Conservation (phyloP, 2,888 invertebrate genomes). For the Drosophila neonasuta region DNA sequence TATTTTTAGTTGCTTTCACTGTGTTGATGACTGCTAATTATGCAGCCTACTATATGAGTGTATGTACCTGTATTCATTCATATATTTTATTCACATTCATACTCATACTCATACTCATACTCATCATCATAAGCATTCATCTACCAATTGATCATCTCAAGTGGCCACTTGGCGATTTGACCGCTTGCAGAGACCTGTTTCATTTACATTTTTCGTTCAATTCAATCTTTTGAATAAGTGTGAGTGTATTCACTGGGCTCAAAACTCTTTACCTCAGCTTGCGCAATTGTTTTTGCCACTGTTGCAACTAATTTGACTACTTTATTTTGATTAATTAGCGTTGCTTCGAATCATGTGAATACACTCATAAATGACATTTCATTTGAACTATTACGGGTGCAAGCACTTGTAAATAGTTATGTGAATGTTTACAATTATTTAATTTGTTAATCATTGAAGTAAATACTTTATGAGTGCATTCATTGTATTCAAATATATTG, state of each 20-base stretch:
- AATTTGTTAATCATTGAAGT: too few species aligned
- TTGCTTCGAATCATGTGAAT: background rate
- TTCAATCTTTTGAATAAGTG: slow-evolving; percentile 4
- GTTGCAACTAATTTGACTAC: background rate
- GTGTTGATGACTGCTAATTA: slow-evolving; percentile 66
- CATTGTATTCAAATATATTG: background rate
- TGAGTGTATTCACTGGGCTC: slow-evolving; percentile 34
- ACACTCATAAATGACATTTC: background rate
- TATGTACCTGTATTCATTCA: slow-evolving; percentile 13
- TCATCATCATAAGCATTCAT: slow-evolving; percentile 49
- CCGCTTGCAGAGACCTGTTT: slow-evolving; percentile 30
- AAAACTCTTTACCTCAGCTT: background rate
- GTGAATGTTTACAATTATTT: too few species aligned
- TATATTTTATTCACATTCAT: slow-evolving; percentile 31
- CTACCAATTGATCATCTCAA: slow-evolving; percentile 49
- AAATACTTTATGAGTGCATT: too few species aligned
- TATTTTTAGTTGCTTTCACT: slow-evolving; percentile 67
- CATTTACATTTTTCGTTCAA: background rate
- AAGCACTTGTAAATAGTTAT: too few species aligned
- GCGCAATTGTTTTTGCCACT: slow-evolving; percentile 3
- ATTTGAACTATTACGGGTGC: too few species aligned
- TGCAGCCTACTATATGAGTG: slow-evolving; percentile 47
- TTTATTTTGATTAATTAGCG: background rate
- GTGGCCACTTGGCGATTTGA: slow-evolving; percentile 43
- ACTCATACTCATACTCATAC: slow-evolving; percentile 35